Evolutionary conservation across 2,797 vertebrate species (phyloP), one percentile per base, ranked within the genome.

Genomic region (Streptopelia turtur): DNA sequence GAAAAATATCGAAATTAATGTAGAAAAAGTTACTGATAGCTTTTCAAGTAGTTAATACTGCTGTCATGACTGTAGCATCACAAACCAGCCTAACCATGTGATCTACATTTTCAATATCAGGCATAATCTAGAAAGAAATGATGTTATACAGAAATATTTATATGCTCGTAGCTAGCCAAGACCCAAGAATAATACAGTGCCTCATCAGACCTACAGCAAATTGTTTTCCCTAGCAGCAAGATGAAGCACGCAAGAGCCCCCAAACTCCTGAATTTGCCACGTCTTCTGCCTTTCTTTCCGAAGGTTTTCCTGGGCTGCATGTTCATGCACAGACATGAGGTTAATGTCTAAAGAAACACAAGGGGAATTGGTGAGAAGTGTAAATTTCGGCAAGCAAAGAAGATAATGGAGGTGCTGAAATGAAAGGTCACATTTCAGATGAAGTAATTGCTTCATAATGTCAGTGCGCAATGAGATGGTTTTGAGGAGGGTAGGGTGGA

Each of bases 331-430:
- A 84, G 89, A 71, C 1, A 15, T 47, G 69, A 55, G 4, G 13
- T 57, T 72, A 45, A 35, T n/a, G 10, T 75, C 65, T 89, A 69
- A 94, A 80, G 82, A 91, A 96, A 74, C 59, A 35, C 49, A n/a
- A 53, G 77, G n/a, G 15, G 39, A 86, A n/a, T 33, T 60, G 45
- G 37, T 41, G 66, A 94, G 69, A 87, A 89, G 81, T 23, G 63
- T 60, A 59, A 83, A 70, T 53, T 87, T 83, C 8, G 7, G 8
- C 18, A 85, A 72, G 43, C 11, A 41, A 84, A 69, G 68, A 49
- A 84, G 41, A 16, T 30, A 63, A 93, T 13, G 43, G 74, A 94
- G n/a, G 12, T 61, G 60, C 52, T 91, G 90, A 93, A 31, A 70
- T 9, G 31, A 69, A 89, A 74, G 55, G 57, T 80, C 35, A 10